Conservation (phyloP, 2,888 invertebrate genomes). For the Chironomus riparius region DNA sequence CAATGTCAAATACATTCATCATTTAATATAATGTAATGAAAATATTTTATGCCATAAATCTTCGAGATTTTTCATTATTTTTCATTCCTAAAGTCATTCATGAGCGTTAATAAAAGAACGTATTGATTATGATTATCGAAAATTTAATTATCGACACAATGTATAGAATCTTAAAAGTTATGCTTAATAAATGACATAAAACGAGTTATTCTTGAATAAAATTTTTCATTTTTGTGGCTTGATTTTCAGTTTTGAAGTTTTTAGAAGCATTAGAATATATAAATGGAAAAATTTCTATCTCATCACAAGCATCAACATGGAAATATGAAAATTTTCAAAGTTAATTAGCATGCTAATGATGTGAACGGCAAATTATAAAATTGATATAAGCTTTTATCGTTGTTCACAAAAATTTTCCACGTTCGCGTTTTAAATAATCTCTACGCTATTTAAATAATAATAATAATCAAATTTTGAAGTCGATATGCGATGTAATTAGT, state of each 20-base stretch:
- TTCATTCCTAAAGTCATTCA: not conserved
- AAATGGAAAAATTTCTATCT: too few relatives aligned
- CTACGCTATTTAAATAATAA: constrained; percentile 13
- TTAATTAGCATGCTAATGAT: constrained; percentile 22
- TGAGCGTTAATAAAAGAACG: too few relatives aligned
- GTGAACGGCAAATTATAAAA: not conserved
- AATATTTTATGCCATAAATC: not conserved
- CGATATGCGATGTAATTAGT: constrained; percentile 9
- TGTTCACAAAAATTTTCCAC: not conserved
- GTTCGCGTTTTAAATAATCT: not conserved
- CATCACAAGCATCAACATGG: too few relatives aligned
- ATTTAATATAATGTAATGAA: not conserved
- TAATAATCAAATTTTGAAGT: constrained; percentile 2
- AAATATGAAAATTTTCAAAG: not conserved
- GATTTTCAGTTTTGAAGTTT: too few relatives aligned
- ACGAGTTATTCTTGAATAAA: too few relatives aligned
- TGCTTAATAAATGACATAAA: too few relatives aligned
- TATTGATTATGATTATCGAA: too few relatives aligned
- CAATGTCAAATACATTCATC: constrained; percentile 24
- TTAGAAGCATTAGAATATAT: too few relatives aligned
- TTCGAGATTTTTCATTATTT: not conserved
- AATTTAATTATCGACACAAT: not conserved
- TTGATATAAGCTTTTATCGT: not conserved
- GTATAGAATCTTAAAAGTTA: too few relatives aligned
- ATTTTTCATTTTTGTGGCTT: too few relatives aligned